Percentiles rank a stretch among this genome's conserved stretches.
Conservation (phyloP, 2,797 vertebrate genomes). For the Poecile montanus region DNA sequence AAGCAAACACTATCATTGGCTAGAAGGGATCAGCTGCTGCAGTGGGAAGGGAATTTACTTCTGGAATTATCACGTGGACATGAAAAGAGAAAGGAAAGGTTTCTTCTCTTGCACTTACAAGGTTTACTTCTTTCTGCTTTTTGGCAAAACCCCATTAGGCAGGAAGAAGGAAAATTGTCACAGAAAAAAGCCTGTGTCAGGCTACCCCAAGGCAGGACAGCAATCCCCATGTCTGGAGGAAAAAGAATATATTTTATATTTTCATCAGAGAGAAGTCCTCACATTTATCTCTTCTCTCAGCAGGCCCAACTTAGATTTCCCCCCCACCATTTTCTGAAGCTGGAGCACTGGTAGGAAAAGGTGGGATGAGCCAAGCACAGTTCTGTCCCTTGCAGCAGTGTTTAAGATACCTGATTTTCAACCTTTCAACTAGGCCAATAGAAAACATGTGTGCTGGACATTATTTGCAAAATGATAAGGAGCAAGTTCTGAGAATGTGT, state of each 20-base stretch:
- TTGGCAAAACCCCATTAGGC: background rate
- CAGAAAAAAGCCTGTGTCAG: background rate
- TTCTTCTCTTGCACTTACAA: background rate
- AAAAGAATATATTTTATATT: background rate
- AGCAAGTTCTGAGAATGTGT: background rate
- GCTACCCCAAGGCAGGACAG: background rate
- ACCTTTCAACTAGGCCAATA: background rate
- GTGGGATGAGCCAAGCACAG: background rate
- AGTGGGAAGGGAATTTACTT: background rate
- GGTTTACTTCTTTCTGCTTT: background rate
- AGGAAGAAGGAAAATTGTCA: background rate
- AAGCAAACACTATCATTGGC: background rate
- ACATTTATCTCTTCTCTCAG: background rate
- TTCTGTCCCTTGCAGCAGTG: background rate
- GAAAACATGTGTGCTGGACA: background rate
- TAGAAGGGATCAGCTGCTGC: background rate
- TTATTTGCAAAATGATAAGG: background rate
- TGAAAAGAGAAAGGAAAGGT: background rate
- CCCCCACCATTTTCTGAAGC: background rate
- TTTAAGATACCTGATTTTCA: background rate
- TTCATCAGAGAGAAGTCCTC: background rate
- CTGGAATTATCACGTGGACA: background rate
- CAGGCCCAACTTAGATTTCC: background rate
- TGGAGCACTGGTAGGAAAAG: rapidly evolving
- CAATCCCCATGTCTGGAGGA: background rate